Conservation (phyloP, 1,140 invertebrate genomes). For the Homalodisca vitripennis region DNA sequence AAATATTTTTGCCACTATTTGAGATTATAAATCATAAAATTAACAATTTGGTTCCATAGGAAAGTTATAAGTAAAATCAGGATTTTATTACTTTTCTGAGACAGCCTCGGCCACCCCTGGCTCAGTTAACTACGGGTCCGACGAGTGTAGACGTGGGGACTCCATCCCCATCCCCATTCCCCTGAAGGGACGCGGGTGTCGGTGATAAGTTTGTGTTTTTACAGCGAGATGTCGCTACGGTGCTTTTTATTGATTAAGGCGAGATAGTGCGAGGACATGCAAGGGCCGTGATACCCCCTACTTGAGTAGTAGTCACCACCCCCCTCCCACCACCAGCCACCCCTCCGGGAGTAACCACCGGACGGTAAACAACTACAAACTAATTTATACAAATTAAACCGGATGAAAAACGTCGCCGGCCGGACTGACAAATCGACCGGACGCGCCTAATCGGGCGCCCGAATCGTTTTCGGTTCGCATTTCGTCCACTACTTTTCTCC, state of each 20-base stretch:
- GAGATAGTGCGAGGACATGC: constrained; percentile 17
- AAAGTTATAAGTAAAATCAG: too few species aligned
- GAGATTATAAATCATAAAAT: too few species aligned
- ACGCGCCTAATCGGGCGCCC: not conserved
- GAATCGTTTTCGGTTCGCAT: not conserved
- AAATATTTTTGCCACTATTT: too few species aligned
- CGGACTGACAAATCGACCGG: not conserved
- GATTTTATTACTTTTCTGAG: too few species aligned
- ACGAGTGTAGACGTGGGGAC: too few species aligned
- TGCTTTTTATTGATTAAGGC: constrained; percentile 28
- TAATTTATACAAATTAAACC: constrained; percentile 27
- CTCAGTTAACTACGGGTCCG: too few species aligned
- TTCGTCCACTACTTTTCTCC: too few species aligned
- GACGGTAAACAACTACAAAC: constrained; percentile 19
- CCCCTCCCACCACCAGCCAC: too few species aligned
- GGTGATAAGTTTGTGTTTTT: constrained; percentile 29
- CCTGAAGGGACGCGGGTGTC: not conserved
- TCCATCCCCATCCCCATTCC: too few species aligned
- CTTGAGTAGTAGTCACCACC: too few species aligned
- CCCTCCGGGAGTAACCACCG: not conserved
- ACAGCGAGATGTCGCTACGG: constrained; percentile 19
- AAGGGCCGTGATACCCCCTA: not conserved
- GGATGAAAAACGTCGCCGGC: constrained; percentile 6
- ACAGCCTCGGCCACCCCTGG: too few species aligned
- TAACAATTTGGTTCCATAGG: too few species aligned